These are phyloP conservation scores for Streptopelia turtur DNA, from an alignment of 2,797 vertebrate species.

Conservation along the genomic window DNA sequence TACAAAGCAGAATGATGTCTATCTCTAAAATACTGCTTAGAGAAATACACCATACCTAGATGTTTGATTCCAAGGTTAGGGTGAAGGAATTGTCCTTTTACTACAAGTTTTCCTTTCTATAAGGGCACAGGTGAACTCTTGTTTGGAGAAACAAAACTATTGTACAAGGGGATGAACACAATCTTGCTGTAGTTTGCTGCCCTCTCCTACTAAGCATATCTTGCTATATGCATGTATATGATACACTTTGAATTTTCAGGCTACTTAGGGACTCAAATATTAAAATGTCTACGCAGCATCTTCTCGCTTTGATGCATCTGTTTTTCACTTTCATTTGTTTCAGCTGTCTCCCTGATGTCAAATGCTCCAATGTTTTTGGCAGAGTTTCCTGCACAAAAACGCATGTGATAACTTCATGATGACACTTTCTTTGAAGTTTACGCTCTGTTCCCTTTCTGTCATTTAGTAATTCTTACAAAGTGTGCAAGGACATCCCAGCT, in stretches of 20 bases:
- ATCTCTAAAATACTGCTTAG: background rate
- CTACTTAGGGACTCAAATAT: background rate
- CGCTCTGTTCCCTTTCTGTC: background rate
- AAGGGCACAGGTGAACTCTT: background rate
- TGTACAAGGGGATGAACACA: accelerated
- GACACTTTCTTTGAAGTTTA: background rate
- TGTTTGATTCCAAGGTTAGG: background rate
- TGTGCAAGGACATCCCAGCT: background rate
- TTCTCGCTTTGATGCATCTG: background rate
- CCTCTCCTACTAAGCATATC: background rate
- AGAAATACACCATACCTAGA: background rate
- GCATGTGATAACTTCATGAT: background rate
- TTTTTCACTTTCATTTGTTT: background rate
- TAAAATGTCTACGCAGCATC: background rate
- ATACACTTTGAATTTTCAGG: background rate
- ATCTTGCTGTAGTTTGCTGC: background rate
- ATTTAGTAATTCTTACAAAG: background rate
- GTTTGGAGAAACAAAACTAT: background rate
- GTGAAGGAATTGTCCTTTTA: background rate
- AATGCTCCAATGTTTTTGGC: background rate
- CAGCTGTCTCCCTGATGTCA: background rate
- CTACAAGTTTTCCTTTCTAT: background rate
- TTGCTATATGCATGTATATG: background rate
- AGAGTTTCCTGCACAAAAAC: background rate
- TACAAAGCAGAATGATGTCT: background rate